A percentile compares a stretch with the other conserved stretches of the same genome.
Conservation (phyloP, 2,888 invertebrate species). For the Melikaiella ostensackeni region DNA sequence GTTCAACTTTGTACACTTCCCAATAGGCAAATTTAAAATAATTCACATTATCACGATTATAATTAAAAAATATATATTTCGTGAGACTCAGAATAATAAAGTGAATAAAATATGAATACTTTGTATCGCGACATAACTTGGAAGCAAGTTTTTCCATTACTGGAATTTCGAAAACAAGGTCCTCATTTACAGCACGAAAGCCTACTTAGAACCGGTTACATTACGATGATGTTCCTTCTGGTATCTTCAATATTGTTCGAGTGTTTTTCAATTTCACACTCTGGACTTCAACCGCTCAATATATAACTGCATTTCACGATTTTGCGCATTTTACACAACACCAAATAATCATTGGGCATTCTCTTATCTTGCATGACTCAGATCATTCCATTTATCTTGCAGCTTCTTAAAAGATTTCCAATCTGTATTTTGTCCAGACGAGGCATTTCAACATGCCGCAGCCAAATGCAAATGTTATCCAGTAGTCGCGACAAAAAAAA, state of each 20-base stretch:
- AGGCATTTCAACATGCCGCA: not conserved
- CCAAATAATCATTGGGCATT: constrained; percentile 35
- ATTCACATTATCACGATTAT: too few species aligned
- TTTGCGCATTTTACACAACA: constrained; percentile 25
- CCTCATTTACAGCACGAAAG: constrained; percentile 3
- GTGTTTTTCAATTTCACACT: constrained; percentile 38
- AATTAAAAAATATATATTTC: too few species aligned
- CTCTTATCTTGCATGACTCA: constrained; percentile 31
- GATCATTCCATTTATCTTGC: constrained; percentile 23
- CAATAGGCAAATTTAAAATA: too few species aligned
- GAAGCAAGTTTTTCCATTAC: constrained; percentile 18
- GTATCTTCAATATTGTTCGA: constrained; percentile 27
- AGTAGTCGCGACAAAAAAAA: constrained; percentile 24
- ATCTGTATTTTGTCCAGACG: not conserved
- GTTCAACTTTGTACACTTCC: too few species aligned
- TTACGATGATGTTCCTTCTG: constrained; percentile 7
- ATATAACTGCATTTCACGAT: constrained; percentile 23
- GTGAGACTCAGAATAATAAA: not conserved
- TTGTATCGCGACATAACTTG: constrained; percentile 1
- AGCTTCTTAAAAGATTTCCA: constrained; percentile 25
- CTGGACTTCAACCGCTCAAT: constrained; percentile 16
- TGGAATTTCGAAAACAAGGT: not conserved
- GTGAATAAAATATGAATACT: not conserved
- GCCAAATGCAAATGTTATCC: constrained; percentile 10
- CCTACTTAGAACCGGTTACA: constrained; percentile 29